Base-by-base conservation (phyloP, 2,113 vertebrate genomes). In the Pelvicachromis taeniatus region DNA sequence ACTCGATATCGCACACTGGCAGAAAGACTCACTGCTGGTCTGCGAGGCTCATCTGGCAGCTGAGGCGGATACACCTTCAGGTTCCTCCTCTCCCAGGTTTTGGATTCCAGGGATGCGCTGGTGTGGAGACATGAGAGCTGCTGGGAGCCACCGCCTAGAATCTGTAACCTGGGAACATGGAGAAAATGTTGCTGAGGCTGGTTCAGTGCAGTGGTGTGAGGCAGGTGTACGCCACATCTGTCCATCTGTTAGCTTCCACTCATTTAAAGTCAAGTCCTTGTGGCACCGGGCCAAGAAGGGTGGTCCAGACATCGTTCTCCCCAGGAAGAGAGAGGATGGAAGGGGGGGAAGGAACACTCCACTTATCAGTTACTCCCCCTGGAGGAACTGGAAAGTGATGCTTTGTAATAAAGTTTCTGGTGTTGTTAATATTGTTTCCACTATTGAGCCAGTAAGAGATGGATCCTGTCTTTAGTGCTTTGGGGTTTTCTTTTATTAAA, bases 61-160 rank as follows among this genome's bases (percentile, higher is more conserved):
- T 99, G 98, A 0, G 98, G 98, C 2, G 97, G 97, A 81, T 97
- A 98, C 42, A 99, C 83, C 8, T 92, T 85, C 35, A 79, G 85
- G 92, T 99, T 99, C 77, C 94, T 97, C 87, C 88, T 97, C 89
- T 99, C 98, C 99, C 99, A 99, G 40, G 35, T 93, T 54, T 33
- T 73, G 0, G 88, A 48, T 13, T 97, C 89, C 38, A 97, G 88
- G 4, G 94, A 55, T 2, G 92, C 3, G 31, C 96, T 96, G 17
- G 95, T 97, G 94, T 98, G 97, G 85, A 98, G 79, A 65, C 92
- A 96, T 1, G 96, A 95, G 19, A 90, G 70, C n/a, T 94, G 90
- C 68, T 95, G 95, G 3, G 94, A 80, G 54, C 88, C 9, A 11
- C 56, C 86, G 2, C 17, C 65, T 16, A 89, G 35, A 4, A 85